phyloP scores from a whole-genome alignment of 2,113 vertebrate species.

The Oostethus manadensis region DNA sequence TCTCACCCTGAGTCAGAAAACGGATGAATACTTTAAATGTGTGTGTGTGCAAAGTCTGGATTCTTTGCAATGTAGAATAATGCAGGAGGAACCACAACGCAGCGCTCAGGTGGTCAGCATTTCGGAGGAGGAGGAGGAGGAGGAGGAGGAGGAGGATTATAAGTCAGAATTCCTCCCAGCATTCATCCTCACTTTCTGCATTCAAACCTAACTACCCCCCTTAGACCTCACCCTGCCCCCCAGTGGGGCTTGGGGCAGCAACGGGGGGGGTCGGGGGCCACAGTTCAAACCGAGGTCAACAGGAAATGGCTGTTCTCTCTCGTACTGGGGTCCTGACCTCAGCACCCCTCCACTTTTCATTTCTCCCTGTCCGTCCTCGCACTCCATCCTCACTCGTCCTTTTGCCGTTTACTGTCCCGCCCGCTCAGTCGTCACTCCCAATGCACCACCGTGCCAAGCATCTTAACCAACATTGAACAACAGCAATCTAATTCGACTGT shows the following conservation, averaged over 20 bases:
- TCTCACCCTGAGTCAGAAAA: too few species aligned
- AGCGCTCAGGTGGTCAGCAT: too few species aligned
- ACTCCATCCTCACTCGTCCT: neutral
- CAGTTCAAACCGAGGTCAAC: constrained; percentile 71
- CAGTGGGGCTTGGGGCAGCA: constrained; percentile 46
- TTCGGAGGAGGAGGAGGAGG: too few species aligned
- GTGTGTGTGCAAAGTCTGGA: too few species aligned
- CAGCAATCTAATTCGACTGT: too few species aligned
- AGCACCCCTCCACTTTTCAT: constrained; percentile 52
- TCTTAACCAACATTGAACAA: too few species aligned
- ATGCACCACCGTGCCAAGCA: too few species aligned
- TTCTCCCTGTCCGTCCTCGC: constrained; percentile 44
- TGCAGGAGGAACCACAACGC: too few species aligned
- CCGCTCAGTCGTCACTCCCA: neutral
- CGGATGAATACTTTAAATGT: too few species aligned
- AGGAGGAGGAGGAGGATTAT: too few species aligned
- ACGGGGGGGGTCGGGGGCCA: constrained; percentile 64
- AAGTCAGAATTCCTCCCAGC: neutral
- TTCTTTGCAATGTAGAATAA: too few species aligned
- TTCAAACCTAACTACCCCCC: constrained; percentile 26
- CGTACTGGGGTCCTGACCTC: constrained; percentile 60
- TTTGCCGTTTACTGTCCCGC: constrained; percentile 21
- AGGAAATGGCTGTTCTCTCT: constrained; percentile 71
- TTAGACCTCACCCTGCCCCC: constrained; percentile 34
- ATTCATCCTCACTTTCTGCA: constrained; percentile 7